phyloP scores from a whole-genome alignment of 2,113 vertebrate species.

The Polypterus bichir region DNA sequence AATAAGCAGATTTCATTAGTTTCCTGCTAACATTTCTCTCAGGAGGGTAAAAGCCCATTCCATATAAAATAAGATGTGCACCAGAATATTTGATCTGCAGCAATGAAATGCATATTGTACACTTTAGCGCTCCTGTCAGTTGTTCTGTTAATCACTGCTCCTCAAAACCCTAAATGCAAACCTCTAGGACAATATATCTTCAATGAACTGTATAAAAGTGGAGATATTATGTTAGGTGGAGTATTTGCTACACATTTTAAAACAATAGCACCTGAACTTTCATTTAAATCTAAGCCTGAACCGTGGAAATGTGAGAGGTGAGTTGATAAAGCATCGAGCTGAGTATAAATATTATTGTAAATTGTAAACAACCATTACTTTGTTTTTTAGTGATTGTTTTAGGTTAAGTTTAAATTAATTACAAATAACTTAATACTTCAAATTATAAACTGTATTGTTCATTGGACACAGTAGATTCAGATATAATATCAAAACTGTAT shows the following conservation, averaged over 20 bases:
- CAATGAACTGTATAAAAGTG: constrained; percentile 10
- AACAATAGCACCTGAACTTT: constrained; percentile 5
- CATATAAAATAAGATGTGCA: no score
- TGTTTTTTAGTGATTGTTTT: not conserved
- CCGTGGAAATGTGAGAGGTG: constrained; percentile 6
- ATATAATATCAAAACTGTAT: not conserved
- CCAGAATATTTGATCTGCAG: no score
- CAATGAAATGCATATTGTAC: no score
- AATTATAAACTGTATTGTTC: not conserved
- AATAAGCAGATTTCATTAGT: no score
- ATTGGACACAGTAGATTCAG: not conserved
- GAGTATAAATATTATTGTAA: not conserved
- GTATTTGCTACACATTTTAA: constrained; percentile 14
- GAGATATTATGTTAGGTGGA: constrained; percentile 18
- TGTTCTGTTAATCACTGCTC: no score
- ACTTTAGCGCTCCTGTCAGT: no score
- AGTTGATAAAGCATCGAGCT: not conserved
- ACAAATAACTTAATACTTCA: not conserved
- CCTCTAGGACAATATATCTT: not conserved
- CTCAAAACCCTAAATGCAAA: not conserved
- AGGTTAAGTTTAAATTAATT: not conserved
- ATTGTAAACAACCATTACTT: not conserved
- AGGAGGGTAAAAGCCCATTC: no score
- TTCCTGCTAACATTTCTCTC: no score
- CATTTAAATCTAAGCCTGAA: constrained; percentile 7